Conservation (phyloP, 2,888 invertebrate genomes). For the Dicyrtomina minuta region DNA sequence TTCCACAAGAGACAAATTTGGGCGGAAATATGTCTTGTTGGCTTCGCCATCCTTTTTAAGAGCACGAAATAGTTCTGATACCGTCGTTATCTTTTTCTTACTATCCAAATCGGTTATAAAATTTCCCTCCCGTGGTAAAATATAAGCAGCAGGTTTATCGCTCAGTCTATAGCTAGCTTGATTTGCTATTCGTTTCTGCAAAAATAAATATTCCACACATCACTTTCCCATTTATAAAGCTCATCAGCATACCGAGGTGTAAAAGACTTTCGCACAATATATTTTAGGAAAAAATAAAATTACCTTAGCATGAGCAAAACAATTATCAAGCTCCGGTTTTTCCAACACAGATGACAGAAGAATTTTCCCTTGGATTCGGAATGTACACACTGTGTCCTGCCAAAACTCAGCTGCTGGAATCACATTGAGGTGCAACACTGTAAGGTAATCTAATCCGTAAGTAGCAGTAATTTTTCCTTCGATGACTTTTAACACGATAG, state of each 20-base stretch:
- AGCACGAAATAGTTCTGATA: slow-evolving; percentile 33
- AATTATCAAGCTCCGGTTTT: slow-evolving; percentile 40
- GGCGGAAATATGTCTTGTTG: slow-evolving; percentile 38
- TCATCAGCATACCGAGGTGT: too few species aligned
- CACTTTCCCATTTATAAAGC: too few species aligned
- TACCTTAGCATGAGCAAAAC: slow-evolving; percentile 48
- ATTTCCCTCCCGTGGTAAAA: slow-evolving; percentile 42
- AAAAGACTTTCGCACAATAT: background rate
- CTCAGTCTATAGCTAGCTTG: slow-evolving; percentile 48
- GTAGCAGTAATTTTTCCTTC: slow-evolving; percentile 47
- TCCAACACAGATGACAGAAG: slow-evolving; percentile 48
- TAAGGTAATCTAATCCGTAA: slow-evolving; percentile 46
- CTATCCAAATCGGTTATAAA: slow-evolving; percentile 25
- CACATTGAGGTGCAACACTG: slow-evolving; percentile 43
- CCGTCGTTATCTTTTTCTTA: slow-evolving; percentile 9
- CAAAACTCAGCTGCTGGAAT: slow-evolving; percentile 44
- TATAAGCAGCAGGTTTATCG: slow-evolving; percentile 30
- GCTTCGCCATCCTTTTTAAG: slow-evolving; percentile 27
- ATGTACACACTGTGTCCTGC: slow-evolving; percentile 48
- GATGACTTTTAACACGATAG: slow-evolving; percentile 46
- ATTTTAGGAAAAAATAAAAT: background rate
- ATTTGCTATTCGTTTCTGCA: slow-evolving; percentile 43
- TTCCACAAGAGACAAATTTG: slow-evolving; percentile 40
- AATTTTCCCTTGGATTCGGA: slow-evolving; percentile 50
- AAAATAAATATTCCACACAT: slow-evolving; percentile 8